These are phyloP conservation scores for Corythornis leucogaster DNA, from an alignment of 2,797 vertebrate species.

Conservation along the genomic window DNA sequence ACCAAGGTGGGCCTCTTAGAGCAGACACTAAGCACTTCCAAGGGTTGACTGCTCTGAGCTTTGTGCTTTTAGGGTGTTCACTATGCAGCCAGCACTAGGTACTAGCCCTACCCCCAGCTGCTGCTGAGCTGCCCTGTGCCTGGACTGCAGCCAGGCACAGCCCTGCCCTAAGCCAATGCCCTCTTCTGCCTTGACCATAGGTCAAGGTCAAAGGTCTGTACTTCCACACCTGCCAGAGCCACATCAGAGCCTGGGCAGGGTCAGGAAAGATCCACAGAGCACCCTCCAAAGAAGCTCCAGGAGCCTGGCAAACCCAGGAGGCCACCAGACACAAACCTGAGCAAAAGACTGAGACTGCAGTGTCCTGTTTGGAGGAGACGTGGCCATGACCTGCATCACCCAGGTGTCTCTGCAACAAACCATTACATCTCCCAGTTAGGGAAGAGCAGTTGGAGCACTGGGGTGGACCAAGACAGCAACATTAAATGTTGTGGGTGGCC, in stretches of 20 bases:
- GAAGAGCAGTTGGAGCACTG: neutral
- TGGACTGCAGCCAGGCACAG: neutral
- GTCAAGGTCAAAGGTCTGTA: neutral
- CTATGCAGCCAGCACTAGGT: neutral
- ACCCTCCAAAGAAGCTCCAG: neutral
- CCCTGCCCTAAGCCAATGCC: rapidly evolving
- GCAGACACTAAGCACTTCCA: neutral
- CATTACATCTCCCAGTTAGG: neutral
- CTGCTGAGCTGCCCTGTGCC: neutral
- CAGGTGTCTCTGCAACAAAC: neutral
- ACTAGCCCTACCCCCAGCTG: neutral
- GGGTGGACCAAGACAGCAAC: neutral
- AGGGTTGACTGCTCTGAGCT: rapidly evolving
- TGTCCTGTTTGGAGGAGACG: neutral
- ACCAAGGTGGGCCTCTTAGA: neutral
- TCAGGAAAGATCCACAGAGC: neutral
- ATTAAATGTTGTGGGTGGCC: rapidly evolving
- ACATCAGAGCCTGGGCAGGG: neutral
- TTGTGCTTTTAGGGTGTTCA: neutral
- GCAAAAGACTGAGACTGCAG: neutral
- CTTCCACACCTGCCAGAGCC: neutral
- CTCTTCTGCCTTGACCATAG: neutral
- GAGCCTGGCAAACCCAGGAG: neutral
- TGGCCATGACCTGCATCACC: neutral
- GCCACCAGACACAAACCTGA: rapidly evolving